These are phyloP conservation scores for Tinamus guttatus DNA, from an alignment of 2,113 vertebrate species.

Conservation along the genomic window DNA sequence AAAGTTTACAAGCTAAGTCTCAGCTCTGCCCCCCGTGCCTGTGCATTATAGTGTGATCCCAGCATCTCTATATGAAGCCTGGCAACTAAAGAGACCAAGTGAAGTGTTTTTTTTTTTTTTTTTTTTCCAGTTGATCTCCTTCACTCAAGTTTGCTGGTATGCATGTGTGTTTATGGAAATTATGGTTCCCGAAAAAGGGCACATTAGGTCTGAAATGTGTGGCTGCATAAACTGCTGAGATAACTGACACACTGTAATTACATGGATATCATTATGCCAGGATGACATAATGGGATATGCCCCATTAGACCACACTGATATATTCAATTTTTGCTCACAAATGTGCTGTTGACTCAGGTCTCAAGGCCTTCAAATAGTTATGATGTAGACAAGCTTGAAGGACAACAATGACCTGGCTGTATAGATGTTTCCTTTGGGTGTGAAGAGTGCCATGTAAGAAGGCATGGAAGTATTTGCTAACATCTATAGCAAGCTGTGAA, in stretches of 20 bases:
- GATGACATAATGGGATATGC: too few species aligned
- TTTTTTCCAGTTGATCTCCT: background rate
- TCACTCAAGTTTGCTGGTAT: background rate
- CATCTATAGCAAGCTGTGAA: background rate
- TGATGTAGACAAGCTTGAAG: background rate
- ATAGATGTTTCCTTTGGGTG: background rate
- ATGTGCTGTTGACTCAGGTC: background rate
- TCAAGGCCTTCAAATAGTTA: background rate
- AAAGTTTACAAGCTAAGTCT: background rate
- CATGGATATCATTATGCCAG: background rate
- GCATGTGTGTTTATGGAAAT: background rate
- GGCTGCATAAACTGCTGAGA: background rate
- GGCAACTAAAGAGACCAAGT: background rate
- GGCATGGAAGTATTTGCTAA: background rate
- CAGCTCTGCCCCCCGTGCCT: background rate
- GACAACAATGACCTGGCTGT: background rate
- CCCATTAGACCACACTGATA: background rate
- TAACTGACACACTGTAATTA: background rate
- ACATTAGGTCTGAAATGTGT: background rate
- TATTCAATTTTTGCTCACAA: background rate
- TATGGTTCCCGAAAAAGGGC: background rate
- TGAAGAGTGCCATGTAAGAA: background rate
- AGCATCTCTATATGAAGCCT: background rate
- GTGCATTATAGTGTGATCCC: too few species aligned
- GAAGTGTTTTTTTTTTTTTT: background rate